Evolutionary conservation across 2,888 invertebrate genomes (phyloP), one percentile per base, ranked within the genome.

Genomic region (Drosophila picticornis): DNA sequence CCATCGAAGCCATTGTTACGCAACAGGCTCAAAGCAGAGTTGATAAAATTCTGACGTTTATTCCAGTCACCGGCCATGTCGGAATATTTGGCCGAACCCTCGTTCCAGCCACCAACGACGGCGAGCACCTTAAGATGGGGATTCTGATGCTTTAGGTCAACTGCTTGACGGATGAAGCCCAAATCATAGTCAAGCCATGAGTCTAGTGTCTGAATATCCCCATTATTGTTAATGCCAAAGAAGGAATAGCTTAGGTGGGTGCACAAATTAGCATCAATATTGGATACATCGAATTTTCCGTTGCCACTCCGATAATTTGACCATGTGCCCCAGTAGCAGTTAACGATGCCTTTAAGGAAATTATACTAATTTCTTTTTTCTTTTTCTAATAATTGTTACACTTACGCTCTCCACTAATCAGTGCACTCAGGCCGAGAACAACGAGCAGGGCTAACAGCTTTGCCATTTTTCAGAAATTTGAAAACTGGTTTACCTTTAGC

Each of bases 71-170:
- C 96, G 0, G 97, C 97, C 59, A 98, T 94, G 56, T 95, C 94
- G 6, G 97, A 97, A 93, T 98, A 98, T 91, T 97, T 97, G 4
- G 96, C 96, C 0, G 96, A 96, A 0, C 97, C 98, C 93, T 98
- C 97, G 90, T 97, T 98, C 98, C 98, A 98, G 0, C 98, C 98
- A 10, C 98, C 98, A 61, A 98, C 95, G 0, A 98, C 98, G 19
- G 98, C 94, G 1, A 97, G 94, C 0, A 97, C 96, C 92, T 97
- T 97, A 27, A 86, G 67, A 10, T 76, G 75, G 53, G 69, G 46
- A 29, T 90, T 85, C 43, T 72, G 72, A 1, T 22, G 22, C 72
- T 90, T 86, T 38, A 90, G 57, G 4, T 65, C 83, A 7, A 90
- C 38, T 0, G 88, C 88, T 57, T 88, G 55, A 31, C 40, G 76